phyloP scores from a whole-genome alignment of 2,888 invertebrate genomes.

The Noctua janthe region DNA sequence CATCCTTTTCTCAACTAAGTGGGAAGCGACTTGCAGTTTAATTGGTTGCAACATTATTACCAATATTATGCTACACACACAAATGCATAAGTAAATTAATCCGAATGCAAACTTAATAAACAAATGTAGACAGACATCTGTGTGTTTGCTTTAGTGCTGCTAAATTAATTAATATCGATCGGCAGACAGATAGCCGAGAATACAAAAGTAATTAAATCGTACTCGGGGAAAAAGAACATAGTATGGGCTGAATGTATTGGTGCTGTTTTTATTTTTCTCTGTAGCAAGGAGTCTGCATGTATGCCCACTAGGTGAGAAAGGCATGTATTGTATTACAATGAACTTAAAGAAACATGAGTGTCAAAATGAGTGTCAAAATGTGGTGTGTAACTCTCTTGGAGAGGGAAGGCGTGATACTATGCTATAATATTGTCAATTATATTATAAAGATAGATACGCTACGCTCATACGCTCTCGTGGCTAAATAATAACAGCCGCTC shows the following conservation, averaged over 20 bases:
- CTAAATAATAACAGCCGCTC: too few species aligned
- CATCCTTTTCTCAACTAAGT: too few species aligned
- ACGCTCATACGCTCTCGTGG: too few species aligned
- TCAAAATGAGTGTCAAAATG: neutral
- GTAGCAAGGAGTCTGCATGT: neutral
- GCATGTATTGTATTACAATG: fast-evolving
- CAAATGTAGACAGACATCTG: constrained; percentile 23
- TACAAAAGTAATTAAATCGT: constrained; percentile 32
- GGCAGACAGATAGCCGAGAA: neutral
- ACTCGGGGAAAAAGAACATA: constrained; percentile 1
- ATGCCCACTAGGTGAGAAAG: neutral
- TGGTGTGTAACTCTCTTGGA: neutral
- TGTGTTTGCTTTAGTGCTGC: constrained; percentile 27
- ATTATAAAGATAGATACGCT: too few species aligned
- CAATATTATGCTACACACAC: neutral
- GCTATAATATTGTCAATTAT: too few species aligned
- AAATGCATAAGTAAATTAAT: constrained; percentile 4
- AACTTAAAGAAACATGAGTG: neutral
- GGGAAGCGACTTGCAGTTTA: neutral
- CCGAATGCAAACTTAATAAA: constrained; percentile 29
- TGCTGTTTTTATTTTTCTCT: neutral
- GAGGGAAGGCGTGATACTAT: neutral
- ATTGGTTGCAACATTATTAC: neutral
- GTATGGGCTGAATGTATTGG: neutral
- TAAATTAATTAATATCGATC: constrained; percentile 49